Evolutionary conservation across 2,113 vertebrate genomes (phyloP).

Genomic region (Anguilla japonica): DNA sequence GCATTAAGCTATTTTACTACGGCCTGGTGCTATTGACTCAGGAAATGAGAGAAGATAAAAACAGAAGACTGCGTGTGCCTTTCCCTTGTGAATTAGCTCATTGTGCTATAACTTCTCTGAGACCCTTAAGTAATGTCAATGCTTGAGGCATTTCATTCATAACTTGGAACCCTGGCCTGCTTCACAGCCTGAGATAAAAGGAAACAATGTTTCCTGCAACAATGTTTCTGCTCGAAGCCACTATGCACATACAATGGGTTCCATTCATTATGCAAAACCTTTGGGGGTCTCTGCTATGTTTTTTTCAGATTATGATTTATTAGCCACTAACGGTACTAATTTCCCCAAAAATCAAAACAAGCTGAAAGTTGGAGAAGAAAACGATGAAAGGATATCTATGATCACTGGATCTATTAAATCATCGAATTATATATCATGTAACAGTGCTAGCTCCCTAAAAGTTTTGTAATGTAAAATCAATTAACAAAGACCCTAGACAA

Average conservation of each 20-base stretch:
- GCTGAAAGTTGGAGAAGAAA: slow-evolving; percentile 5
- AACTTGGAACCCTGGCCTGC: neutral
- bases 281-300: neutral
- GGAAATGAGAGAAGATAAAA: slow-evolving; percentile 16
- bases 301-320: slow-evolving; percentile 30
- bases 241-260: neutral
- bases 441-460: neutral
- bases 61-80: neutral
- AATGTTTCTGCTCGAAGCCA: neutral
- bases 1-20: slow-evolving; percentile 27
- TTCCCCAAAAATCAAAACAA: slow-evolving; percentile 26
- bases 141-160: neutral
- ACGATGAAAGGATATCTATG: slow-evolving; percentile 8
- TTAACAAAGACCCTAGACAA: slow-evolving; percentile 17
- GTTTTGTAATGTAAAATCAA: slow-evolving; percentile 20
- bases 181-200: neutral
- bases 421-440: neutral
- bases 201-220: neutral
- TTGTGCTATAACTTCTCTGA: neutral
- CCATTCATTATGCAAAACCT: slow-evolving; percentile 20
- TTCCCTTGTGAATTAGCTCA: neutral
- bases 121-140: neutral
- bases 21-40: slow-evolving; percentile 24
- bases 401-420: slow-evolving; percentile 30
- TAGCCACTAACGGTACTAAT: neutral